Evolutionary conservation across 2,888 invertebrate genomes (phyloP), one percentile per base, ranked within the genome.

Genomic region (Ditula angustiorana): DNA sequence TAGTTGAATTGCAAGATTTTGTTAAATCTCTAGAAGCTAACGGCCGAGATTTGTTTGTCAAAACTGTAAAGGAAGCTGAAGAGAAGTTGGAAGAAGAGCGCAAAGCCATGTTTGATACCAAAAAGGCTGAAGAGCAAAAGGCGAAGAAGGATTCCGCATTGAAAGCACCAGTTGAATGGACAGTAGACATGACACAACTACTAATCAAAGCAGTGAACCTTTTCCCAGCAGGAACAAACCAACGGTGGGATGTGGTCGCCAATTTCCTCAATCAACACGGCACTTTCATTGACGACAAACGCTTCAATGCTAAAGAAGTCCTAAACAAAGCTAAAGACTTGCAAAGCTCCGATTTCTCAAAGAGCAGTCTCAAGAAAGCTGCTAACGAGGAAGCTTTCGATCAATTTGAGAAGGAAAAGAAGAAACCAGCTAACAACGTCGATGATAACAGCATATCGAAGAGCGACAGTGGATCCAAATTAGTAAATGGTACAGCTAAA

Each of bases 131-230:
- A 70, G 87, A 88, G 59, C 85, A 85, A 5, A 88, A 86, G 71
- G 80, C 80, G 16, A 94, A 93, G 72, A 93, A 93, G 68, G 87
- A 86, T 7, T 73, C 83, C 2, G 86, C 86, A 2, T 75, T 92
- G 11, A 93, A 91, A 73, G 85, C 89, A 2, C 91, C 94, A 0
- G 92, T 94, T 10, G 94, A 94, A 63, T 99, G 99, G 99, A 94
- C 94, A 11, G 95, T 95, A 56, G 97, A 96, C 67, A 97, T 98
- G 83, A 94, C 98, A 19, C 97, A 98, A 80, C 91, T 98, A 49
- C 94, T 99, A 2, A 98, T 99, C 58, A 99, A 99, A 88, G 99
- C 98, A 19, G 99, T 99, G 0, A 99, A 99, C 88, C 88, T 99
- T 3, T 99, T 99, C 85, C 99, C 99, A 0, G 99, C 99, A 5